Evolutionary conservation across 2,797 vertebrate species (phyloP), one percentile per base, ranked within the genome.

Genomic region (Rhodeus uyekii): DNA sequence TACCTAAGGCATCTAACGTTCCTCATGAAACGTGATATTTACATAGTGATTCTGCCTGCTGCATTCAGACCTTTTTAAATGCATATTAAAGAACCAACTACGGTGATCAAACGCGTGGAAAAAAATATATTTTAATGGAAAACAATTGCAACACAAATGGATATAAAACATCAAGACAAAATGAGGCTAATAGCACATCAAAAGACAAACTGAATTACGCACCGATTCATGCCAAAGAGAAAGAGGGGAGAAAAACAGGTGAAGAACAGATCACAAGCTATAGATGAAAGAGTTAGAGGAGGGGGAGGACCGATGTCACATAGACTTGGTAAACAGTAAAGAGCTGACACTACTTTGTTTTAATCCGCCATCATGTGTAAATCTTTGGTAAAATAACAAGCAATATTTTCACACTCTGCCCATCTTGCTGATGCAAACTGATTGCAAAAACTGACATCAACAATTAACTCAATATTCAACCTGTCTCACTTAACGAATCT

Each of bases 161-260:
- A 83, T 85, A 79, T 78, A 86, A 55, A 83, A 88, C 87, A 88
- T 89, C 87, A 89, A 88, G 85, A 90, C 86, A 90, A 92, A 89
- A 78, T 78, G 75, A 69, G 78, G 85, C 86, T 87, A 88, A 91
- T 89, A 90, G 86, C 87, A 91, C 88, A 91, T 93, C 91, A 92
- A 91, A 92, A 80, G 83, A 78, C 74, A 81, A 80, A 46, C 84
- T 46, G 50, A 78, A 77, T 82, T 81, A 75, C 78, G 44, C 44
- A 75, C 27, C 82, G 48, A 76, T 55, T 76, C 71, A 68, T 73
- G 65, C 34, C 27, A 65, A 68, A 69, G 36, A 81, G 75, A 84
- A 55, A 76, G 12, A 60, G 24, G 44, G 16, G 39, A 72, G 42
- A 48, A 76, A 83, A 48, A 39, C 76, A 53, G 80, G 65, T 78